Conservation (phyloP, 2,888 invertebrate species). For the Trissolcus japonicus region DNA sequence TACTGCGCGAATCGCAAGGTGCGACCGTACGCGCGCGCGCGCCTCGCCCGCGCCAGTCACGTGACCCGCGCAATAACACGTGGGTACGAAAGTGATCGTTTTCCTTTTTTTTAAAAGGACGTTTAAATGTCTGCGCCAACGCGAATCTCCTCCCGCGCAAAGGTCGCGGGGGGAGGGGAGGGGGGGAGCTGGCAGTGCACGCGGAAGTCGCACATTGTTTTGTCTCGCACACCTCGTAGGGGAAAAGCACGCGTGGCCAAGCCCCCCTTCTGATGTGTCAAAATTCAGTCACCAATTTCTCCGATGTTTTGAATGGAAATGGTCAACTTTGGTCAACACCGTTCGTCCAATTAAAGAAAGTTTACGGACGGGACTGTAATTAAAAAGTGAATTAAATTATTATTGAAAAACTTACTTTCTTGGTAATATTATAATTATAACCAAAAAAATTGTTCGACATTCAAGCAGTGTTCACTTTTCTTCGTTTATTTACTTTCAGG, state of each 20-base stretch:
- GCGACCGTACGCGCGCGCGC: conserved; percentile 25
- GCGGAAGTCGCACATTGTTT: background rate
- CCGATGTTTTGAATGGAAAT: too few species aligned
- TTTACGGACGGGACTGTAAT: too few species aligned
- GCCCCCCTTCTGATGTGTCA: too few species aligned
- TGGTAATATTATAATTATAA: too few species aligned
- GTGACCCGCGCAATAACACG: conserved; percentile 41
- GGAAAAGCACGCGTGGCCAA: background rate
- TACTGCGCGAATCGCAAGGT: conserved; percentile 21
- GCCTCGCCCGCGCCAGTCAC: conserved; percentile 42
- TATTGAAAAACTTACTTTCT: too few species aligned
- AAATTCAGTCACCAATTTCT: too few species aligned
- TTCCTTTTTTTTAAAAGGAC: conserved; percentile 49
- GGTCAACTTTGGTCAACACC: too few species aligned
- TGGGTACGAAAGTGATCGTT: conserved; percentile 41
- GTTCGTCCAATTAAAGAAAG: too few species aligned
- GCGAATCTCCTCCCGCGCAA: conserved; percentile 13
- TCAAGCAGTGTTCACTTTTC: too few species aligned
- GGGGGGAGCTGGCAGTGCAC: background rate
- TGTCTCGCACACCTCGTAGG: background rate
- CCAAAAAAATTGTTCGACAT: too few species aligned
- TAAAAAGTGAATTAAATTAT: too few species aligned
- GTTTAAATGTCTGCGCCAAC: conserved; percentile 47
- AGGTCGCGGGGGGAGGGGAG: background rate
- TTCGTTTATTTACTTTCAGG: too few species aligned